Percentiles rank a stretch among this genome's conserved stretches.
Evolutionary conservation across 2,113 vertebrate genomes (phyloP).

Genomic region (Lagenorhynchus albirostris): DNA sequence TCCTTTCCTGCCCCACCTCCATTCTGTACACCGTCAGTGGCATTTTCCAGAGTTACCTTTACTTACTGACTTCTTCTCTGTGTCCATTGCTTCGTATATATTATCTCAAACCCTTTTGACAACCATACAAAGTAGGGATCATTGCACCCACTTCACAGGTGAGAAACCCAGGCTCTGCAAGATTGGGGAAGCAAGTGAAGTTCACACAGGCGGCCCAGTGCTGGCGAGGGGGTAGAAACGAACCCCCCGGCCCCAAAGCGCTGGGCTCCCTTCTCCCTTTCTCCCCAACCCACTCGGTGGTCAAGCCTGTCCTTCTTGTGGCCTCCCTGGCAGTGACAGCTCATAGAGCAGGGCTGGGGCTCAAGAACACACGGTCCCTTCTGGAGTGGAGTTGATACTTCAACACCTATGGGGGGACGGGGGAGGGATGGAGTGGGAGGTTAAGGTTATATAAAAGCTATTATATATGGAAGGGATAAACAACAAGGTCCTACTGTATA

Average conservation of each 20-base stretch:
- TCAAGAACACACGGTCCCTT: not conserved
- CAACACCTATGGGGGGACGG: not conserved
- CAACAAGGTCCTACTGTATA: not conserved
- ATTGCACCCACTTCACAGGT: not conserved
- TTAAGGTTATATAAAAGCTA: not conserved
- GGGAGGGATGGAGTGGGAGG: not conserved
- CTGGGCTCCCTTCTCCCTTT: not conserved
- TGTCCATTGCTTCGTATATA: fast-evolving
- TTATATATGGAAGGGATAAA: not conserved
- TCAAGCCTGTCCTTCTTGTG: not conserved
- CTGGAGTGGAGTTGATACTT: not conserved
- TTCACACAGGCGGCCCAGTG: not conserved
- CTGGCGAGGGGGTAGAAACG: too few species aligned
- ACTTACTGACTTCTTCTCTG: not conserved
- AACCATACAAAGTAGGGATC: not conserved
- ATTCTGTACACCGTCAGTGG: fast-evolving
- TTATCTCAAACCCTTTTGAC: not conserved
- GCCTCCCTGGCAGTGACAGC: not conserved
- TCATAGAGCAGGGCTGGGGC: not conserved
- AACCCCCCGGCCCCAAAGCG: not conserved
- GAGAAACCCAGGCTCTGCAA: too few species aligned
- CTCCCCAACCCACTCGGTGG: not conserved
- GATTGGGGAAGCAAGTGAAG: not conserved
- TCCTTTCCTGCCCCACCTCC: not conserved
- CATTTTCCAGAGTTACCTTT: not conserved